Conservation (phyloP, 2,113 vertebrate species). For the Phyllostomus discolor region DNA sequence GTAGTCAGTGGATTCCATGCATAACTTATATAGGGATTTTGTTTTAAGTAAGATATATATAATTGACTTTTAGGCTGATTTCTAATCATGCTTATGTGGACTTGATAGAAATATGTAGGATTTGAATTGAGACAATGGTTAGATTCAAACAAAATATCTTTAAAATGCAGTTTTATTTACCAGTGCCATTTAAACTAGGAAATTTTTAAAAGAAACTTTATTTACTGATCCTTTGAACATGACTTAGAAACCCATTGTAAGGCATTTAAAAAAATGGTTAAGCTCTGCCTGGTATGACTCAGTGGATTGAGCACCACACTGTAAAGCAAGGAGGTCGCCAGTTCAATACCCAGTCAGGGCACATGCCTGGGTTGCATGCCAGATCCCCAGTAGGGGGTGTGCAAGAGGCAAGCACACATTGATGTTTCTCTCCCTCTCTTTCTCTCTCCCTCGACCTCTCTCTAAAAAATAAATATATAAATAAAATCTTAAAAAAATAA, state of each 20-base stretch:
- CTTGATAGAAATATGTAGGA: not conserved
- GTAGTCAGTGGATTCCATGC: not conserved
- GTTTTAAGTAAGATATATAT: not conserved
- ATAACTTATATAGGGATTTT: not conserved
- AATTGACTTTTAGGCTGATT: not conserved
- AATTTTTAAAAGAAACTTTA: not conserved
- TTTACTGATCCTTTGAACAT: not conserved
- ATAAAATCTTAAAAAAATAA: too few relatives aligned
- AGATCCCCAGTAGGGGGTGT: too few relatives aligned
- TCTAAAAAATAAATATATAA: too few relatives aligned
- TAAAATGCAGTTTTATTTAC: not conserved
- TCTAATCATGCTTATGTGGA: not conserved
- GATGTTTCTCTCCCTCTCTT: too few relatives aligned
- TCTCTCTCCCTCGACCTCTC: too few relatives aligned
- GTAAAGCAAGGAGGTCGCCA: too few relatives aligned
- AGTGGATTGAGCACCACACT: too few relatives aligned
- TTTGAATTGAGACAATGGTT: not conserved
- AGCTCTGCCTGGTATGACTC: too few relatives aligned
- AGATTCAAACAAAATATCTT: not conserved
- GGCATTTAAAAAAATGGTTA: not conserved
- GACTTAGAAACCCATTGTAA: not conserved
- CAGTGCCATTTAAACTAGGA: not conserved
- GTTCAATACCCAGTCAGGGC: too few relatives aligned
- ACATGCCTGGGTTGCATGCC: too few relatives aligned
- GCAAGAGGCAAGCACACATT: too few relatives aligned